Conservation (phyloP, 2,888 invertebrate genomes). For the Acrocyrtus sp. region DNA sequence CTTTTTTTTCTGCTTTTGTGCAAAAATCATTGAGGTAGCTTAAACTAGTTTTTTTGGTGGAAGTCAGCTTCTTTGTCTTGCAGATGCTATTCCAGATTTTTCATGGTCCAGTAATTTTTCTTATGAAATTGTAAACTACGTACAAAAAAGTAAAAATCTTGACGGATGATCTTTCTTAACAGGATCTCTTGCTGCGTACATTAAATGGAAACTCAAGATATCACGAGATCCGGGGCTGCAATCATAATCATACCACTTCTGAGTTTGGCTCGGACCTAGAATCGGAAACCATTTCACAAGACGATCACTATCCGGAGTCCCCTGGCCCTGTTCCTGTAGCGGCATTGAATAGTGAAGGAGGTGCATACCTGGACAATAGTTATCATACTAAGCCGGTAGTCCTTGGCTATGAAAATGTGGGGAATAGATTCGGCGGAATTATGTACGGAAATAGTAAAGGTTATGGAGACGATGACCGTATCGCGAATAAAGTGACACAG, state of each 20-base stretch:
- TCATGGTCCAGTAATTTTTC: too few species aligned
- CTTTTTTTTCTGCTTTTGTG: too few species aligned
- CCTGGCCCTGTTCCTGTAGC: background rate
- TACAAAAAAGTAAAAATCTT: too few species aligned
- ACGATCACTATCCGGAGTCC: background rate
- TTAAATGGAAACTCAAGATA: constrained; percentile 29
- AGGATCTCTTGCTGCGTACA: constrained; percentile 22
- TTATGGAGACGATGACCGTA: constrained; percentile 3
- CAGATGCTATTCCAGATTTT: too few species aligned
- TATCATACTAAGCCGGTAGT: constrained; percentile 13
- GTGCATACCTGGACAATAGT: background rate
- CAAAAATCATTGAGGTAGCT: too few species aligned
- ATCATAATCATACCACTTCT: too few species aligned
- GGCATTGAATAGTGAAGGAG: background rate
- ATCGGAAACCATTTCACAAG: background rate
- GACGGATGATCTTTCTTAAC: too few species aligned
- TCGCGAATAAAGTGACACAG: constrained; percentile 6
- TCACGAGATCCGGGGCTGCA: constrained; percentile 25
- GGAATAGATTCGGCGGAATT: background rate
- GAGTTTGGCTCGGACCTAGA: background rate
- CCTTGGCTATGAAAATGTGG: constrained; percentile 3
- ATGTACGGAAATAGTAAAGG: background rate
- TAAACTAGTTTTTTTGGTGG: too few species aligned
- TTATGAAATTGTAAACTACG: too few species aligned
- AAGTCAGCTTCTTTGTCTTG: too few species aligned